These are phyloP conservation scores for Condylura cristata DNA, from an alignment of 2,113 vertebrate species.

Conservation along the genomic window DNA sequence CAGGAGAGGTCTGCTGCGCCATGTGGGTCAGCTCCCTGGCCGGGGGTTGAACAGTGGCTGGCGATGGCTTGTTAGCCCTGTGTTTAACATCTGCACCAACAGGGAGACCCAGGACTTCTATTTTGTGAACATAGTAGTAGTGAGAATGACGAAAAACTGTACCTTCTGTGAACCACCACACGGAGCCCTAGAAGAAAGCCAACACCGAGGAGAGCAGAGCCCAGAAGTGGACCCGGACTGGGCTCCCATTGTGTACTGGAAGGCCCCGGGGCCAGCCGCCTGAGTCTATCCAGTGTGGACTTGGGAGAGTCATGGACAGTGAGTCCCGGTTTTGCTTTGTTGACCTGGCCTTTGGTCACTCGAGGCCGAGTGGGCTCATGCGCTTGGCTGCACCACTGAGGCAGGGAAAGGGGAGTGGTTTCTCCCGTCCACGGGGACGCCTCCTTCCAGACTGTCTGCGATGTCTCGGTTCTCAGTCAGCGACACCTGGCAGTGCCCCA, in stretches of 20 bases:
- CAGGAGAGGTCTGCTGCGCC: no score
- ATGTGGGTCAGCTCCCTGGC: no score
- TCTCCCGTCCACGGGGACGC: fast-evolving
- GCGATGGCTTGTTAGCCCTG: no score
- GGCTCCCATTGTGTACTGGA: fast-evolving
- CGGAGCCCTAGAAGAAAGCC: background rate
- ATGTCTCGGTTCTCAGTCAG: no score
- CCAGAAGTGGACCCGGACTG: fast-evolving
- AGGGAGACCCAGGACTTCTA: no score
- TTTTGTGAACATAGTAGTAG: background rate
- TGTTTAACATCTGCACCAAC: no score
- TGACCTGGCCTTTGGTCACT: background rate
- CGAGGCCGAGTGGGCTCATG: background rate
- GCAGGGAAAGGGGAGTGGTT: background rate
- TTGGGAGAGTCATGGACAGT: fast-evolving
- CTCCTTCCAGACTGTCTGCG: fast-evolving
- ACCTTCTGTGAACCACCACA: background rate
- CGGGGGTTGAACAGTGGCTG: no score
- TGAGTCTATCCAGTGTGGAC: background rate
- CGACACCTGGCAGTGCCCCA: background rate
- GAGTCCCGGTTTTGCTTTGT: background rate
- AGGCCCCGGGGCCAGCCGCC: background rate
- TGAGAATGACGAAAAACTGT: background rate
- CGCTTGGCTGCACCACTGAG: fast-evolving
- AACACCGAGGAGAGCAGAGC: background rate